phyloP scores from a whole-genome alignment of 2,888 invertebrate genomes.

The Platycnemis pennipes region DNA sequence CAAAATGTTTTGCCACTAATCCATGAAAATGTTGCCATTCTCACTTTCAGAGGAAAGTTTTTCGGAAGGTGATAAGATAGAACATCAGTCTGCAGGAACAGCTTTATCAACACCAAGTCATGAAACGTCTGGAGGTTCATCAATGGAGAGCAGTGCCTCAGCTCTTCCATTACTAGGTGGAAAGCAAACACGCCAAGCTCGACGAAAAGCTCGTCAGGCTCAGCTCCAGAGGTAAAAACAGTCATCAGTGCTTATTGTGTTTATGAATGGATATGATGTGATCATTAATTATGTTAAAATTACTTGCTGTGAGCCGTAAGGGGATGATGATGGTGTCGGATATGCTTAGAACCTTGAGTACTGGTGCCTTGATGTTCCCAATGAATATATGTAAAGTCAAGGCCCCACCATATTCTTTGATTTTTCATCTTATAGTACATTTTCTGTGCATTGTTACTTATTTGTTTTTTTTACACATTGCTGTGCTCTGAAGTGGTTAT shows the following conservation, averaged over 20 bases:
- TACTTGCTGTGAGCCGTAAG: too few relatives aligned
- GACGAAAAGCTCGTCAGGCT: slow-evolving; percentile 83
- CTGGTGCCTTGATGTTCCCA: background rate
- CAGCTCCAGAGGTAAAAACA: slow-evolving; percentile 84
- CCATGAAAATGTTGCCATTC: background rate
- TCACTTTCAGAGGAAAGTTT: slow-evolving; percentile 74
- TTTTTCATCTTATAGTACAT: too few relatives aligned
- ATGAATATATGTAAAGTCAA: too few relatives aligned
- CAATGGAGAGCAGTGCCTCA: slow-evolving; percentile 72
- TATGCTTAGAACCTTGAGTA: background rate
- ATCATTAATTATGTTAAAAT: background rate
- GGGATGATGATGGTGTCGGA: background rate
- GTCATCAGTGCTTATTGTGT: background rate
- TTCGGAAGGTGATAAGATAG: slow-evolving; percentile 74
- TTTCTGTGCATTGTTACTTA: too few relatives aligned
- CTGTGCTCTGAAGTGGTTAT: too few relatives aligned
- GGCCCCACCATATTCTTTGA: too few relatives aligned
- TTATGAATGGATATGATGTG: background rate
- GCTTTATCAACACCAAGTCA: slow-evolving; percentile 72
- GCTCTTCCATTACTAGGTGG: slow-evolving; percentile 69
- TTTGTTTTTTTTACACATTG: too few relatives aligned
- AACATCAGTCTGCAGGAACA: slow-evolving; percentile 70
- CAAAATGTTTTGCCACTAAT: background rate
- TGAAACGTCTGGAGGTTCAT: slow-evolving; percentile 69
- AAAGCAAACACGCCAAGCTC: slow-evolving; percentile 77